Percentiles rank a stretch among this genome's conserved stretches.
Evolutionary conservation across 1,140 invertebrate genomes (phyloP).

Genomic region (Drosophila subobscura): DNA sequence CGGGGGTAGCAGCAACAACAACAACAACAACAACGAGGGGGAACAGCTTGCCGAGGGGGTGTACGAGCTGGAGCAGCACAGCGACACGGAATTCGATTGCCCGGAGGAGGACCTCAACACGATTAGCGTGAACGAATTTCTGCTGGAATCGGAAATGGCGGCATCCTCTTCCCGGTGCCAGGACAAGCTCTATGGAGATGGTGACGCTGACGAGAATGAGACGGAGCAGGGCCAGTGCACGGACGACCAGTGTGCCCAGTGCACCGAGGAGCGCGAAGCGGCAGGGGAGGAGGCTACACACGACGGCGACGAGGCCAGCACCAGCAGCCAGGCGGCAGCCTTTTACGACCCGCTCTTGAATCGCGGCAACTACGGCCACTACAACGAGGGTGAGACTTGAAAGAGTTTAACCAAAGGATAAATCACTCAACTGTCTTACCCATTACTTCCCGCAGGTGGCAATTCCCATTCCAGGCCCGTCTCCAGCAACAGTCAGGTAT

Average conservation of each 20-base stretch:
- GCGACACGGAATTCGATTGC: slow-evolving; percentile 52
- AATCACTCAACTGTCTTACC: not conserved
- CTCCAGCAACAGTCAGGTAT: slow-evolving; percentile 41
- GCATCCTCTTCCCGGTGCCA: slow-evolving; percentile 36
- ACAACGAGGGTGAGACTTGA: slow-evolving; percentile 37
- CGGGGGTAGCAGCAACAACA: slow-evolving; percentile 35
- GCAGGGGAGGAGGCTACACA: slow-evolving; percentile 6
- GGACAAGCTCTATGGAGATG: slow-evolving; percentile 25
- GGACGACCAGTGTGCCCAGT: slow-evolving; percentile 63
- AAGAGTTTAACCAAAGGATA: not conserved
- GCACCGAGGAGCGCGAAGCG: slow-evolving; percentile 42
- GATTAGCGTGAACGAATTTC: slow-evolving; percentile 72
- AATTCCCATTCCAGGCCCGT: slow-evolving; percentile 26
- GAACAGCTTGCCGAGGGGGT: slow-evolving; percentile 57
- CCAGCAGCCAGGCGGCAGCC: slow-evolving; percentile 59
- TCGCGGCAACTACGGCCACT: slow-evolving; percentile 53
- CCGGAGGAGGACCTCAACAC: slow-evolving; percentile 31
- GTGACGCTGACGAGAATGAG: slow-evolving; percentile 5
- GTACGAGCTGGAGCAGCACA: slow-evolving; percentile 57
- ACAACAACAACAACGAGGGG: slow-evolving; percentile 40
- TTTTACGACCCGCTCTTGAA: slow-evolving; percentile 72
- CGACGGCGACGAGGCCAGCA: slow-evolving; percentile 63
- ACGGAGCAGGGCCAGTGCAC: slow-evolving; percentile 44
- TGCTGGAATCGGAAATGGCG: slow-evolving; percentile 69
- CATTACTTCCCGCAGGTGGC: slow-evolving; percentile 13